Evolutionary conservation across 2,888 invertebrate genomes (phyloP), one percentile per base, ranked within the genome.

Genomic region (Diplazon laetatorius): DNA sequence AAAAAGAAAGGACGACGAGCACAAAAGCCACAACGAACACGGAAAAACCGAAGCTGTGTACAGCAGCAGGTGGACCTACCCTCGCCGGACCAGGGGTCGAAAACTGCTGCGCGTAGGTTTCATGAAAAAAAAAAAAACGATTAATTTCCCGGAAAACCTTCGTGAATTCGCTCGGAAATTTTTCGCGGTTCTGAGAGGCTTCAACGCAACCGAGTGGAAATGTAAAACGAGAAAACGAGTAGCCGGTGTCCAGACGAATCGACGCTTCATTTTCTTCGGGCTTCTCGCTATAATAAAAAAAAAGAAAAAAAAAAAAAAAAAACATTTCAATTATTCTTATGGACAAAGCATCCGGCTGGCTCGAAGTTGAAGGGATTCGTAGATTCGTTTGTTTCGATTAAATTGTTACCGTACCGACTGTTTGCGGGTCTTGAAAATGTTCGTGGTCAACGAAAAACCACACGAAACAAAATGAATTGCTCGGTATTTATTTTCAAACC

Each of bases 151-250:
- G 62, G 63, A 86, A 87, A 86, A 86, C 87, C 87, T 70, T 81
- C 82, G 85, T 80, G 83, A 86, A 86, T 82, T 82, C 70, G 76
- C 72, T 72, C 63, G 65, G 82, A 85, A 85, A 83, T 84, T 85
- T n/a, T n/a, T 85, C 75, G 55, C 81, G 78, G 85, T 81, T 82
- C 88, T 87, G 81, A 46, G 89, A 52, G 90, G 89, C 89, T 90
- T 90, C 90, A n/a, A 72, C 81, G 25, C 55, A 22, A 39, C 10
- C 30, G 52, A 42, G 55, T 14, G 81, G 85, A n/a, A 86, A 89
- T 84, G 82, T 87, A 85, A 85, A 89, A 87, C 82, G 66, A 63
- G 37, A 60, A 46, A 70, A 62, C 37, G 30, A 72, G 66, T 74
- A 78, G 70, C 69, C 70, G 42, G 44, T 68, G 80, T 73, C 80